Evolutionary conservation across 2,888 invertebrate genomes (phyloP).

Genomic region (Panorpa germanica): DNA sequence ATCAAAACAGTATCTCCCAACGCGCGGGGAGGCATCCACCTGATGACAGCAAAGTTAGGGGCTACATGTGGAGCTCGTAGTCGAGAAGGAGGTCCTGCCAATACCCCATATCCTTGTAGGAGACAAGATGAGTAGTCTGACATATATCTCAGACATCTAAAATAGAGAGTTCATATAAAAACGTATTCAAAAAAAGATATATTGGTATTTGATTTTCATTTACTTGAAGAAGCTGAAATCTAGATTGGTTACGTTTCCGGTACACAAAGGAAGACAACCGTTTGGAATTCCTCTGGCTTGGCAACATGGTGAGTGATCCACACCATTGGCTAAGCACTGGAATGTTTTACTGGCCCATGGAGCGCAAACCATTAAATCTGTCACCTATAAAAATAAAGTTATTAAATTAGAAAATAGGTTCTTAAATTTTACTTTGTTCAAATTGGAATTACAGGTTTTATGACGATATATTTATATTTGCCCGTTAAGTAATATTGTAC

Average conservation of each 20-base stretch:
- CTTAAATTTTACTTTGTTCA: background rate
- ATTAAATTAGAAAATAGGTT: background rate
- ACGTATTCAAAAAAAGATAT: slow-evolving; percentile 1
- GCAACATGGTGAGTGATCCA: slow-evolving; percentile 71
- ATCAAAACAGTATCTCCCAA: slow-evolving; percentile 50
- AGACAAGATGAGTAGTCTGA: slow-evolving; percentile 63
- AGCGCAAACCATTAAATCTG: slow-evolving; percentile 77
- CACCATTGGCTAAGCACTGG: slow-evolving; percentile 56
- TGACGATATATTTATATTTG: too few relatives aligned
- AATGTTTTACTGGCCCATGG: slow-evolving; percentile 73
- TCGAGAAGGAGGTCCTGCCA: slow-evolving; percentile 51
- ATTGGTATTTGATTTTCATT: slow-evolving; percentile 19
- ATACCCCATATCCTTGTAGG: slow-evolving; percentile 66
- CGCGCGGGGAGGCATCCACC: slow-evolving; percentile 55
- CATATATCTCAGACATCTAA: slow-evolving; percentile 63
- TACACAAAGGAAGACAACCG: slow-evolving; percentile 56
- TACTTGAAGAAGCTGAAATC: slow-evolving; percentile 72
- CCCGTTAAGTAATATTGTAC: too few relatives aligned
- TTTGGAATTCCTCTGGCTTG: slow-evolving; percentile 53
- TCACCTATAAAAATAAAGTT: slow-evolving; percentile 32
- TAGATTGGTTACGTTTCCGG: slow-evolving; percentile 57
- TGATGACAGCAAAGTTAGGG: slow-evolving; percentile 55
- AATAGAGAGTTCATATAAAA: slow-evolving; percentile 11
- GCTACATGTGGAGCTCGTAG: slow-evolving; percentile 55
- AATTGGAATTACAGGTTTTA: too few relatives aligned